Percentiles rank a stretch among this genome's conserved stretches.
These are phyloP conservation scores for Anastatus disparis DNA, from an alignment of 1,140 invertebrate genomes.

Conservation along the genomic window DNA sequence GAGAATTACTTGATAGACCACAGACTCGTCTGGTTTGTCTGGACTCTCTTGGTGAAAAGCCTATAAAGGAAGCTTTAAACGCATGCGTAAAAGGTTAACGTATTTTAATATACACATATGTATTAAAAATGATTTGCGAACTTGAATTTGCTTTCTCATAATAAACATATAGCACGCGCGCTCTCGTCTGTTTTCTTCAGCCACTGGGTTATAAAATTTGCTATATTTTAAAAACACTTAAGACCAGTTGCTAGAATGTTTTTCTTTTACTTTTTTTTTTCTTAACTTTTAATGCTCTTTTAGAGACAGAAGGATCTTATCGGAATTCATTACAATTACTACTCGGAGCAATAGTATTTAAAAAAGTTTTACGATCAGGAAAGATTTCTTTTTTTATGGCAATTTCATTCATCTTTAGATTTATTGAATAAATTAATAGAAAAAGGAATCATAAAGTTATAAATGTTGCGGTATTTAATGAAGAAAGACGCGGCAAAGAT, in stretches of 20 bases:
- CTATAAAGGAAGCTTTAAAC: constrained; percentile 24
- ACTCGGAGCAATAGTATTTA: neutral
- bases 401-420: neutral
- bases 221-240: constrained; percentile 9
- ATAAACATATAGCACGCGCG: too few relatives aligned
- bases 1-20: constrained; percentile 25
- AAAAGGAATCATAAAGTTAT: neutral
- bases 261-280: too few relatives aligned
- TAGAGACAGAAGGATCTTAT: neutral
- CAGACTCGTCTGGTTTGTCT: constrained; percentile 27
- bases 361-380: constrained; percentile 6
- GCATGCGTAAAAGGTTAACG: constrained; percentile 1
- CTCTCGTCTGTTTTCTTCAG: neutral
- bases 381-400: constrained; percentile 1
- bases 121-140: constrained; percentile 25
- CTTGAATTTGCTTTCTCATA: constrained; percentile 5
- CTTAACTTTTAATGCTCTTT: neutral
- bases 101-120: constrained; percentile 29
- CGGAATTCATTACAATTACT: neutral
- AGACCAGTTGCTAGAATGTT: constrained; percentile 1
- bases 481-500: too few relatives aligned
- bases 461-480: neutral
- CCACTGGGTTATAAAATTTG: constrained; percentile 5
- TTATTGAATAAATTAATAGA: neutral
- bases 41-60: constrained; percentile 13